A percentile compares a stretch with the other conserved stretches of the same genome.
These are phyloP conservation scores for honey bee (Apis mellifera) DNA, from an alignment of 1,140 invertebrate species.

Conservation along the genomic window DNA sequence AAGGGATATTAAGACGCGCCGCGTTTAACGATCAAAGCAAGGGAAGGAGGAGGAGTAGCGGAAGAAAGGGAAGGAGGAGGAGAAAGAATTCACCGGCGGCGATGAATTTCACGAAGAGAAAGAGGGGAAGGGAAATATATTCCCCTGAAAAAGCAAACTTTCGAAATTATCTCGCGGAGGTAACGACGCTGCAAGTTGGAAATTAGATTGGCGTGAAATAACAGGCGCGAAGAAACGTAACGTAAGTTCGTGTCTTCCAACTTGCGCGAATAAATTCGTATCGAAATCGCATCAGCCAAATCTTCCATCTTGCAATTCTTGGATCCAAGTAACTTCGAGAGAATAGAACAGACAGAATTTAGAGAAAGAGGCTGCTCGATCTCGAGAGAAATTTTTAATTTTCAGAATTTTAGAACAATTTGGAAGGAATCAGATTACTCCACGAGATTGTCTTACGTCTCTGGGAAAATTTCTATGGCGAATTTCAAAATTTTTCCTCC, in stretches of 20 bases:
- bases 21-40: not conserved
- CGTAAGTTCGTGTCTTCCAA: not conserved
- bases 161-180: conserved; percentile 5
- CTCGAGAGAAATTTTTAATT: too few relatives aligned
- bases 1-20: conserved; percentile 8
- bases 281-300: not conserved
- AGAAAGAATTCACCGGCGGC: not conserved
- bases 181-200: not conserved
- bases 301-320: too few relatives aligned
- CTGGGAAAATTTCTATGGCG: too few relatives aligned
- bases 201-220: not conserved
- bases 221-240: not conserved
- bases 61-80: too few relatives aligned
- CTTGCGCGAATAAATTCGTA: not conserved
- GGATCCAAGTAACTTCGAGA: not conserved
- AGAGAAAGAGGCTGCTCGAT: too few relatives aligned
- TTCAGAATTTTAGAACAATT: too few relatives aligned
- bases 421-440: too few relatives aligned
- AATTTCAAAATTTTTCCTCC: too few relatives aligned
- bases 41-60: too few relatives aligned
- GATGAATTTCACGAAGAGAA: not conserved
- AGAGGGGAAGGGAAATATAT: not conserved
- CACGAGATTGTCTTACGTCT: too few relatives aligned
- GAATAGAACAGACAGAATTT: too few relatives aligned
- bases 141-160: not conserved